Evolutionary conservation across 2,113 vertebrate species (phyloP).

Genomic region (Eubucco bourcierii): DNA sequence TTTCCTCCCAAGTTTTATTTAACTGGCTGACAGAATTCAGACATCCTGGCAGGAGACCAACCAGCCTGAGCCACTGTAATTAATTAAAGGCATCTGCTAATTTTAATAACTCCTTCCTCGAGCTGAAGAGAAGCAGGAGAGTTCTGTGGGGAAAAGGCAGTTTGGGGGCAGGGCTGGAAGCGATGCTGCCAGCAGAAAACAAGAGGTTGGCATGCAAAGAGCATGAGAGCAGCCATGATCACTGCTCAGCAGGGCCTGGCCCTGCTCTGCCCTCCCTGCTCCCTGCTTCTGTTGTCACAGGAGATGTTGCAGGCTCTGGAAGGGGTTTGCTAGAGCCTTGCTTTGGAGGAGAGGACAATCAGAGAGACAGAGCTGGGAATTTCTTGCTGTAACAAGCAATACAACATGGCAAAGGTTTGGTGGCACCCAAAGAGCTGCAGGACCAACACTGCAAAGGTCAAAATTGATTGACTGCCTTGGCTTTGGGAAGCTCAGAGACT

Average conservation of each 20-base stretch:
- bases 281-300: not conserved
- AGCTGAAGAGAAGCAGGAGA: not conserved
- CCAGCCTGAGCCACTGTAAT: not conserved
- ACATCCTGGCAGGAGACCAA: not conserved
- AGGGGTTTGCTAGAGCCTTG: not conserved
- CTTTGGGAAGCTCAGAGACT: not conserved
- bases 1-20: constrained; percentile 4
- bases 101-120: not conserved
- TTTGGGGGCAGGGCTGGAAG: not conserved
- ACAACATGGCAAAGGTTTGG: not conserved
- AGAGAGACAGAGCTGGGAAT: not conserved
- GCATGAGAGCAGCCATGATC: not conserved
- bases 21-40: not conserved
- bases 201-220: not conserved
- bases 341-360: not conserved
- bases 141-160: not conserved
- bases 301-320: not conserved
- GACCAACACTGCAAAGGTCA: not conserved
- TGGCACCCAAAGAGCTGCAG: not conserved
- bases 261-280: not conserved
- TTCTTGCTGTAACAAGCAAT: not conserved
- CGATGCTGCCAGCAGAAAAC: not conserved
- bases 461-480: not conserved
- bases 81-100: constrained; percentile 30
- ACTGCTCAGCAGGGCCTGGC: not conserved